phyloP scores from a whole-genome alignment of 1,140 invertebrate genomes.

The Drosophila neocordata region DNA sequence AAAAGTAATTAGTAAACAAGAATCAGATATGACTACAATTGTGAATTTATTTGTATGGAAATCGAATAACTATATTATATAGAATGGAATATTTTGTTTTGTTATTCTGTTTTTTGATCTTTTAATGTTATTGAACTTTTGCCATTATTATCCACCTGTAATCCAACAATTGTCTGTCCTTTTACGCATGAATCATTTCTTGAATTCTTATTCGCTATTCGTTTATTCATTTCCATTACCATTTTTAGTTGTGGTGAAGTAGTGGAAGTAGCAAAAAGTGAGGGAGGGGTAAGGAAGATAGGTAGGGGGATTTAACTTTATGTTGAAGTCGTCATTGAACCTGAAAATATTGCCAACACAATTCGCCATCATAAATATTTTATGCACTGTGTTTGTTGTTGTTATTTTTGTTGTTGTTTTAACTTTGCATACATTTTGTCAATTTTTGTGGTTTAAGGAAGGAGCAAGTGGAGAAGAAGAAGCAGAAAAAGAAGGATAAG shows the following conservation, averaged over 20 bases:
- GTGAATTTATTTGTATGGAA: too few species aligned
- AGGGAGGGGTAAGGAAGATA: background rate
- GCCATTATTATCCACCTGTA: slow-evolving; percentile 13
- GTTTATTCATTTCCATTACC: slow-evolving; percentile 7
- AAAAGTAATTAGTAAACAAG: too few species aligned
- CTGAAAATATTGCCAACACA: slow-evolving; percentile 78
- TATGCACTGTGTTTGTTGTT: slow-evolving; percentile 53
- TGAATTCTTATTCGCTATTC: slow-evolving; percentile 6
- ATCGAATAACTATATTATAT: slow-evolving; percentile 7
- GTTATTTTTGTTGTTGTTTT: slow-evolving; percentile 37
- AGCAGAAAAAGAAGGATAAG: background rate
- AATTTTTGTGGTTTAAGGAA: slow-evolving; percentile 40
- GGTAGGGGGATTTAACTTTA: slow-evolving; percentile 13
- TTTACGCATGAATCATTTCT: slow-evolving; percentile 18
- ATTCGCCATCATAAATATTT: slow-evolving; percentile 79
- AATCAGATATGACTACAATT: too few species aligned
- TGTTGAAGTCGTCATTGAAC: slow-evolving; percentile 62
- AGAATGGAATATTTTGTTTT: background rate
- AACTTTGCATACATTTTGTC: slow-evolving; percentile 77
- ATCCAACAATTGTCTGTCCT: slow-evolving; percentile 12
- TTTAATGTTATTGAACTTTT: slow-evolving; percentile 7
- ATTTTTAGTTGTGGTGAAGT: background rate
- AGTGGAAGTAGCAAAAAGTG: too few species aligned
- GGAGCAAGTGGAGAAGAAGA: background rate
- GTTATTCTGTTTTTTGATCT: too few species aligned